phyloP scores from a whole-genome alignment of 2,113 vertebrate genomes.

The Corythaeola cristata region DNA sequence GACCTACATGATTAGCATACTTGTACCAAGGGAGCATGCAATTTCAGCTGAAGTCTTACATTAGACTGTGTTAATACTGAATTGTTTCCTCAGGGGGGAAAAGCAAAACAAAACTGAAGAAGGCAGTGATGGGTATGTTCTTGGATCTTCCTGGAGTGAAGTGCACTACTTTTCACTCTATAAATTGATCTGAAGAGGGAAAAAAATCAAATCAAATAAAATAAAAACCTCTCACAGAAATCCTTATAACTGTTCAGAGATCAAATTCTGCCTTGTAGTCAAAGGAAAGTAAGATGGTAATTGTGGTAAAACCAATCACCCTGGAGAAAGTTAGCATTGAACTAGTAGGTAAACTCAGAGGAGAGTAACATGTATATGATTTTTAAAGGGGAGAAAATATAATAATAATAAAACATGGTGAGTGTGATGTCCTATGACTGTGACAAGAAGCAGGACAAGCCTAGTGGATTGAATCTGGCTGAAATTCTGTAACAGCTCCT shows the following conservation, averaged over 20 bases:
- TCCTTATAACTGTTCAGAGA: background rate
- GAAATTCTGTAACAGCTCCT: background rate
- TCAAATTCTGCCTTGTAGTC: background rate
- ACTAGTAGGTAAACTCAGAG: background rate
- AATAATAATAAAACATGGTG: background rate
- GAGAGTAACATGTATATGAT: background rate
- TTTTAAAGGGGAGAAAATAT: background rate
- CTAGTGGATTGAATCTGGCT: background rate
- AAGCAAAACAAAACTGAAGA: background rate
- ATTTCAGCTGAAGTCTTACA: background rate
- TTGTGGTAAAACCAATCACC: background rate
- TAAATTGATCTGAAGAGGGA: background rate
- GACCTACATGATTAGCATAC: background rate
- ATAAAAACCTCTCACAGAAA: background rate
- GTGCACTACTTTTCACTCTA: background rate
- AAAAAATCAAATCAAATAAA: background rate
- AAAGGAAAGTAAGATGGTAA: background rate
- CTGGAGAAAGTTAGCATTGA: background rate
- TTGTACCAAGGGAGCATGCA: background rate
- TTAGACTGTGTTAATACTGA: background rate
- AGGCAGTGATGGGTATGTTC: background rate
- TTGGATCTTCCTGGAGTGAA: background rate
- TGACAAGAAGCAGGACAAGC: background rate
- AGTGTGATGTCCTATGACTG: background rate
- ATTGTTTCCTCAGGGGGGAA: background rate